Conservation (phyloP, 2,113 vertebrate species). For the Scalopus aquaticus region DNA sequence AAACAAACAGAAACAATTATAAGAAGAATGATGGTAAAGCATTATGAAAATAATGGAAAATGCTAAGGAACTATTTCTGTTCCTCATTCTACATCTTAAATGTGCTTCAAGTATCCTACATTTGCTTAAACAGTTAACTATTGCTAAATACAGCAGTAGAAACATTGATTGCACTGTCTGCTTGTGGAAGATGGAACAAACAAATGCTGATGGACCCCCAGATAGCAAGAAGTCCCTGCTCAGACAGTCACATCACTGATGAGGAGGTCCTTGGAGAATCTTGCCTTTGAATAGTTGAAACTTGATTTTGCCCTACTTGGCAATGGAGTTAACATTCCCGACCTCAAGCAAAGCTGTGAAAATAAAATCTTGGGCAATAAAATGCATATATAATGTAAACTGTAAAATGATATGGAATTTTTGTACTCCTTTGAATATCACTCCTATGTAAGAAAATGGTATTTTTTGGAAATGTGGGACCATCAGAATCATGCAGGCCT, state of each 20-base stretch:
- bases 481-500: not conserved
- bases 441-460: not conserved
- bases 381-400: not conserved
- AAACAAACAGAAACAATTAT: conserved; percentile 63
- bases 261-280: not conserved
- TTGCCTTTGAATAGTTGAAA: not conserved
- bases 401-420: not conserved
- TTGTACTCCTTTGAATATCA: not conserved
- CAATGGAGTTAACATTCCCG: not conserved
- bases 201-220: not conserved
- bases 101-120: conserved; percentile 19
- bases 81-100: conserved; percentile 55
- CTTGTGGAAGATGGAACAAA: not conserved
- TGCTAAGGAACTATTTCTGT: conserved; percentile 48
- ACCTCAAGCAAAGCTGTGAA: not conserved
- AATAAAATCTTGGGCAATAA: not conserved
- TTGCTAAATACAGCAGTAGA: conserved; percentile 30
- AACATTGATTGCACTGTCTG: not conserved
- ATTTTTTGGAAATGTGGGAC: not conserved
- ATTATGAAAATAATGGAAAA: conserved; percentile 55
- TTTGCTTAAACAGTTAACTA: conserved; percentile 63
- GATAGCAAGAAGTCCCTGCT: not conserved
- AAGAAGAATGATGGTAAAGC: conserved; percentile 38
- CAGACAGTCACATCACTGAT: fast-evolving
- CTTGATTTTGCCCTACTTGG: not conserved